Evolutionary conservation across 2,888 invertebrate genomes (phyloP).

Genomic region (Callimorpha dominula): DNA sequence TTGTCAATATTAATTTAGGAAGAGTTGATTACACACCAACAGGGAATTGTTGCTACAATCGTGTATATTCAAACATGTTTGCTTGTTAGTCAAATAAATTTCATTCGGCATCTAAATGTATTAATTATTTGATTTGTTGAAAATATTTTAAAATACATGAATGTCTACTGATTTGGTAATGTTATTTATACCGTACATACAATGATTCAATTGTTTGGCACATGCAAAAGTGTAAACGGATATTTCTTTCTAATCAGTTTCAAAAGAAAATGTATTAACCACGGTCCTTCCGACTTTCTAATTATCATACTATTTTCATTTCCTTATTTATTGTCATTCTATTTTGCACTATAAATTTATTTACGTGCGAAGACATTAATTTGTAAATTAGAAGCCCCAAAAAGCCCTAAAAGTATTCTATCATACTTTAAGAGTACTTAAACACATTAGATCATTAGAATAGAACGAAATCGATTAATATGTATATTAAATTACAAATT

Average conservation of each 20-base stretch:
- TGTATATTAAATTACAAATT: no score
- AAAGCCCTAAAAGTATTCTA: no score
- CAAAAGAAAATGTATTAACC: no score
- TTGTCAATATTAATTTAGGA: slow-evolving; percentile 62
- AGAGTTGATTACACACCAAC: slow-evolving; percentile 54
- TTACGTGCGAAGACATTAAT: no score
- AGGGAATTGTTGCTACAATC: slow-evolving; percentile 31
- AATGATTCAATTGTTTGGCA: background rate
- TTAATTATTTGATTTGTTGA: slow-evolving; percentile 20
- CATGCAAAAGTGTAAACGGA: background rate
- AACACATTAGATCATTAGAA: no score
- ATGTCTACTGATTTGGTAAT: background rate
- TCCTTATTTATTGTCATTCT: no score
- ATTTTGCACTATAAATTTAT: no score
- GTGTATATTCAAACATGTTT: slow-evolving; percentile 16
- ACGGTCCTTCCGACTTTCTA: no score
- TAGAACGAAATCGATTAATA: no score
- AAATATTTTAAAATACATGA: slow-evolving; percentile 1
- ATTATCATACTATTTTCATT: no score
- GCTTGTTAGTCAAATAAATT: slow-evolving; percentile 25
- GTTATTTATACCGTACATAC: background rate
- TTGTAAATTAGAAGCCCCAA: no score
- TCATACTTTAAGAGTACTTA: no score
- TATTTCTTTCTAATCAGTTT: background rate
- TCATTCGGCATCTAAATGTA: slow-evolving; percentile 20